These are phyloP conservation scores for Prinia subflava DNA, from an alignment of 2,113 vertebrate genomes.

Conservation along the genomic window DNA sequence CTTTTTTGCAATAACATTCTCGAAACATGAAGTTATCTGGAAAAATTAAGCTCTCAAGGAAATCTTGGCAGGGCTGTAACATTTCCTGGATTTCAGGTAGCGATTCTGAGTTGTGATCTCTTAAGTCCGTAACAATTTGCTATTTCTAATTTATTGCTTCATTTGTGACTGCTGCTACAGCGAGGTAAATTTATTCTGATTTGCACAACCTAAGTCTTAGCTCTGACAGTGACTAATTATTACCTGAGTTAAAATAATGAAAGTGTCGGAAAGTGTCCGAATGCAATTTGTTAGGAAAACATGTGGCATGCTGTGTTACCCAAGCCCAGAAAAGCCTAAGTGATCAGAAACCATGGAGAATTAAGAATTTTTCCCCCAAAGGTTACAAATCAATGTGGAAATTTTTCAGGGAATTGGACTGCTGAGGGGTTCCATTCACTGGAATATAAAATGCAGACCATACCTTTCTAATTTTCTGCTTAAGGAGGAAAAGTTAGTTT, in stretches of 20 bases:
- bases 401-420: slow-evolving; percentile 62
- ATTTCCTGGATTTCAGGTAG: slow-evolving; percentile 74
- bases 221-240: slow-evolving; percentile 89
- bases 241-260: slow-evolving; percentile 90
- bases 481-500: neutral
- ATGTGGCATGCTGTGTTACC: slow-evolving; percentile 82
- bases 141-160: slow-evolving; percentile 89
- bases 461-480: neutral
- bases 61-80: slow-evolving; percentile 59
- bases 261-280: slow-evolving; percentile 88
- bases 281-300: slow-evolving; percentile 89
- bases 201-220: slow-evolving; percentile 84
- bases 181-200: slow-evolving; percentile 89
- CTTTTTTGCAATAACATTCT: slow-evolving; percentile 42
- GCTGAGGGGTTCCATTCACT: slow-evolving; percentile 32
- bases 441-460: neutral
- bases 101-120: slow-evolving; percentile 79
- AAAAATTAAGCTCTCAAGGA: slow-evolving; percentile 75
- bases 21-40: slow-evolving; percentile 36
- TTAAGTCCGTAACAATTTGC: slow-evolving; percentile 81
- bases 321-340: slow-evolving; percentile 75
- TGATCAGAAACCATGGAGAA: slow-evolving; percentile 81
- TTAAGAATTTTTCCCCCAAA: slow-evolving; percentile 74
- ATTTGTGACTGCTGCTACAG: slow-evolving; percentile 84
- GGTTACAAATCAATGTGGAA: slow-evolving; percentile 78